phyloP scores from a whole-genome alignment of 1,140 invertebrate species.

The Paraescarpia echinospica region DNA sequence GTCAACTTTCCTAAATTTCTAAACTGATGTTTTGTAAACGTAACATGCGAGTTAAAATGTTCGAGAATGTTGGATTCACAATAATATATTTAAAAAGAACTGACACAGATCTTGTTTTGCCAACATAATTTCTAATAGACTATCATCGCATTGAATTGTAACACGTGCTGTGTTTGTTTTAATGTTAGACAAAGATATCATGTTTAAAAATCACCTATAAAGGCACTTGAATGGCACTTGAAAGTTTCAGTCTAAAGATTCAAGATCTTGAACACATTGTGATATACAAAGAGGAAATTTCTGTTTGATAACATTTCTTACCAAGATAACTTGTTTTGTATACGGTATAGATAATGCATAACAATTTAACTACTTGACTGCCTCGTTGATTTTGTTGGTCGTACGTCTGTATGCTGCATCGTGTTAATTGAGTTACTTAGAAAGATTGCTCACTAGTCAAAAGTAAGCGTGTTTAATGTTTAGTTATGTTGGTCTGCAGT shows the following conservation, averaged over 20 bases:
- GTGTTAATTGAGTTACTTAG: background rate
- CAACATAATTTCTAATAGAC: background rate
- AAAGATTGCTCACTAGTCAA: background rate
- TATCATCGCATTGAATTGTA: background rate
- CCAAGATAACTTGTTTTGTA: too few relatives aligned
- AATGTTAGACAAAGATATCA: too few relatives aligned
- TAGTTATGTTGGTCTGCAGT: background rate
- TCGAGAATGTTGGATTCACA: background rate
- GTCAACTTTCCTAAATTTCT: background rate
- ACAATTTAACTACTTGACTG: background rate
- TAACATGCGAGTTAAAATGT: background rate
- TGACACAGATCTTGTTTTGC: background rate
- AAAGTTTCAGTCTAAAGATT: background rate
- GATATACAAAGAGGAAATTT: too few relatives aligned
- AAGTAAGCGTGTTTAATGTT: background rate
- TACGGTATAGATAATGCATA: too few relatives aligned
- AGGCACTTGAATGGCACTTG: background rate
- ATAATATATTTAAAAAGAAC: background rate
- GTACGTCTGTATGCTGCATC: background rate
- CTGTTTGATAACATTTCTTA: background rate
- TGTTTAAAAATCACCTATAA: too few relatives aligned
- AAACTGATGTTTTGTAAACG: background rate
- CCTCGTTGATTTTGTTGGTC: background rate
- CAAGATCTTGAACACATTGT: background rate
- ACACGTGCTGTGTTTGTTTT: too few relatives aligned